Conservation (phyloP, 2,797 vertebrate genomes). For the Mastacembelus armatus region DNA sequence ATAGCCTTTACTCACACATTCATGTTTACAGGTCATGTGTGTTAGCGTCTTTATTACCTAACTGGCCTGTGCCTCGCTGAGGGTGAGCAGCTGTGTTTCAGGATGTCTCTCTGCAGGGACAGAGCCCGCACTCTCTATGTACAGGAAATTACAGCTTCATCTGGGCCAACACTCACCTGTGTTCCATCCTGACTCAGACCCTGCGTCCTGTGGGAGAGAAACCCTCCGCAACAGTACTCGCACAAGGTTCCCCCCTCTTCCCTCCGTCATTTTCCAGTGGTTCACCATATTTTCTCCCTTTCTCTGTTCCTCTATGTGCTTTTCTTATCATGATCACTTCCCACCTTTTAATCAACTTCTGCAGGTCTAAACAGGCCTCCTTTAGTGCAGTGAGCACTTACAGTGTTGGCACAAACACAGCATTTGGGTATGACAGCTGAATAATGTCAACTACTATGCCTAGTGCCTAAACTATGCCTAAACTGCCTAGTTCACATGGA, state of each 20-base stretch:
- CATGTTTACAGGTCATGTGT: no score
- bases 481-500: no score
- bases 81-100: conserved; percentile 80
- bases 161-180: conserved; percentile 84
- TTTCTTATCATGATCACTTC: conserved; percentile 21
- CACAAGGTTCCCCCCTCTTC: conserved; percentile 2
- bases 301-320: conserved; percentile 22
- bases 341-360: conserved; percentile 19
- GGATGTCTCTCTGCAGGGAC: conserved; percentile 81
- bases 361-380: conserved; percentile 39
- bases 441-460: no score
- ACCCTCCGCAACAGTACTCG: conserved; percentile 27
- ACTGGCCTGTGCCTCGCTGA: conserved; percentile 40
- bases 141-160: conserved; percentile 85
- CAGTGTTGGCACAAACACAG: conserved; percentile 23
- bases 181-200: conserved; percentile 71
- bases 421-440: conserved; percentile 30
- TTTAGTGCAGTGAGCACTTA: conserved; percentile 50
- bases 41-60: conserved; percentile 49
- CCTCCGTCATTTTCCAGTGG: conserved; percentile 34
- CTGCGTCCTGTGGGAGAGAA: conserved; percentile 58
- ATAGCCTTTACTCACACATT: no score
- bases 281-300: not conserved
- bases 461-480: no score
- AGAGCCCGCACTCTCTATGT: conserved; percentile 71